phyloP scores from a whole-genome alignment of 2,888 invertebrate species.

The Ochropacha duplaris region DNA sequence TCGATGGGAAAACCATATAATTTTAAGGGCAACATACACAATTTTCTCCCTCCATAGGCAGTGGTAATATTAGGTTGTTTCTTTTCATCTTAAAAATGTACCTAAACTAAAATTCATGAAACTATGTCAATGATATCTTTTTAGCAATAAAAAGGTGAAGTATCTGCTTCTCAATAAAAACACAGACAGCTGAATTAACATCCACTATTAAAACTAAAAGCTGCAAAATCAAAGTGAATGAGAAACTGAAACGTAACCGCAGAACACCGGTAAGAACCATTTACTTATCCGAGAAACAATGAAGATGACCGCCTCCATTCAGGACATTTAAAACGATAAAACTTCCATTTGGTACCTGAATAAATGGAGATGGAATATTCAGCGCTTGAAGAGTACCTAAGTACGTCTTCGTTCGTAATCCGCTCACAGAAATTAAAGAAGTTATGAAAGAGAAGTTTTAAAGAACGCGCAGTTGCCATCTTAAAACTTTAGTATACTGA shows the following conservation, averaged over 20 bases:
- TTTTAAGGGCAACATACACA: too few species aligned
- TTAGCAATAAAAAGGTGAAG: too few species aligned
- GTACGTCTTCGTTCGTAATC: slow-evolving; percentile 32
- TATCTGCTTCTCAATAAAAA: background rate
- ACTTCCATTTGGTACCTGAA: slow-evolving; percentile 55
- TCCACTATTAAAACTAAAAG: background rate
- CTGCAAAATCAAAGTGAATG: background rate
- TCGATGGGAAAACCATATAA: too few species aligned
- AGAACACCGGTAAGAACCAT: background rate
- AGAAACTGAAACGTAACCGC: background rate
- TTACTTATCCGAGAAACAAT: slow-evolving; percentile 22
- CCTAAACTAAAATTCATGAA: too few species aligned
- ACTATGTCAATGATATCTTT: too few species aligned
- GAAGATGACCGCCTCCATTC: slow-evolving; percentile 29
- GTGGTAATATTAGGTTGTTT: too few species aligned
- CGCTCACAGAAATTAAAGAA: slow-evolving; percentile 61
- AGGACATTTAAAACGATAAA: slow-evolving; percentile 42
- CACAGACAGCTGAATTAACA: too few species aligned
- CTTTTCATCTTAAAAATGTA: too few species aligned
- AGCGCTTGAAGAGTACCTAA: slow-evolving; percentile 27
- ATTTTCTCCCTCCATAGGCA: too few species aligned
- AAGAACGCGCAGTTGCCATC: slow-evolving; percentile 34
- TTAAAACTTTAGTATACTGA: background rate
- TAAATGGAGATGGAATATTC: slow-evolving; percentile 57
- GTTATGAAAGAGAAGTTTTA: slow-evolving; percentile 57